Conservation (phyloP, 2,888 invertebrate species). For the Rotaria sp. region DNA sequence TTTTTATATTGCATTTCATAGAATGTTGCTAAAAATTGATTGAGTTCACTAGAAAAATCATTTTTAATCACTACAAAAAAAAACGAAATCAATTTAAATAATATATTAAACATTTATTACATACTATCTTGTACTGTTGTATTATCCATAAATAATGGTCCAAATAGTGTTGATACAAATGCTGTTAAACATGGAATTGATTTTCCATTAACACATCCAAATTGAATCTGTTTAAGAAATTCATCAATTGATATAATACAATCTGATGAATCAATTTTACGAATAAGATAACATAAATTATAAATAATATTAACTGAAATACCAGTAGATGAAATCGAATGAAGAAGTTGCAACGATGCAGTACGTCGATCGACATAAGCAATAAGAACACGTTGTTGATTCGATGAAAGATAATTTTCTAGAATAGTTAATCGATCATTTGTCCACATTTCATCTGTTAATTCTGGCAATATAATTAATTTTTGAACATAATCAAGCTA, state of each 20-base stretch:
- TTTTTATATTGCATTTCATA: neutral
- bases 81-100: neutral
- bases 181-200: neutral
- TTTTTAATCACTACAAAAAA: neutral
- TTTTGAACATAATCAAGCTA: conserved; percentile 2
- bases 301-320: neutral
- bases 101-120: neutral
- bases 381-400: neutral
- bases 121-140: neutral
- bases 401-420: neutral
- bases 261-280: neutral
- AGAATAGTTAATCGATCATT: neutral
- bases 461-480: neutral
- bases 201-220: neutral
- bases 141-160: neutral
- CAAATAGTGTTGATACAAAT: neutral
- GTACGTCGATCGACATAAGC: neutral
- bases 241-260: neutral
- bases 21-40: neutral
- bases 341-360: neutral
- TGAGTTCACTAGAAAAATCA: neutral
- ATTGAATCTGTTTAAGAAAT: conserved; percentile 2
- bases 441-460: neutral
- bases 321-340: neutral
- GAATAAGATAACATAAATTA: neutral